Base-by-base conservation (phyloP, 2,113 vertebrate genomes). In the Rhineura floridana region DNA sequence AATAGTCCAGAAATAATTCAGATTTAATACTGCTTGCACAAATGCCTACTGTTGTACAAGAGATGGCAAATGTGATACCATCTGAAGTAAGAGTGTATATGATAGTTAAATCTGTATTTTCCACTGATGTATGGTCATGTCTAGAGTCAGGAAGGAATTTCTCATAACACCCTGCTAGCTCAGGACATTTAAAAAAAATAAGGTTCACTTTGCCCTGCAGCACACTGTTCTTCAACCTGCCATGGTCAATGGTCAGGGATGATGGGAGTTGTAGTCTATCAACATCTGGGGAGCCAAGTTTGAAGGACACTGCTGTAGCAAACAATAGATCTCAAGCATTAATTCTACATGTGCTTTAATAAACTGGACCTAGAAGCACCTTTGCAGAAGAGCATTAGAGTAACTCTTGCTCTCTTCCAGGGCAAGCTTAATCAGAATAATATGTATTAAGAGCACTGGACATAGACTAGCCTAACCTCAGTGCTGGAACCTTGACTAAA, bases 11-110 rank as follows among this genome's bases (percentile, higher is more conserved):
- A 83, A 83, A 88, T 76, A 82, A 83, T 70, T 33, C 87, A 0
- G 63, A 90, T 83, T 80, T 86, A 78, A 78, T 69, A 78, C 39
- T n/a, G 19, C 36, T 67, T 67, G 59, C 44, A 77, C 39, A 83
- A 67, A 83, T 42, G 85, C 13, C 13, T 93, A 33, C 0, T 12
- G 15, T 50, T 12, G 11, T 62, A 28, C 44, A 39, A 65, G 23
- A 83, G 33, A 39, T 76, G 33, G 50, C 55, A 28, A 39, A 13
- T 42, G 11, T 21, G 23, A 63, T 83, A 28, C 30, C 36, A 77
- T 73, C 19, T 67, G n/a, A 67, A 76, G n/a, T 30, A 63, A 67
- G 10, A 62, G 25, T 1, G 21, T 28, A 42, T 67, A 78, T 17
- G 50, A 67, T 39, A 82, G 28, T 44, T 81, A 3, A 4, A 23